phyloP scores from a whole-genome alignment of 2,888 invertebrate genomes.

The Gerris lacustris region DNA sequence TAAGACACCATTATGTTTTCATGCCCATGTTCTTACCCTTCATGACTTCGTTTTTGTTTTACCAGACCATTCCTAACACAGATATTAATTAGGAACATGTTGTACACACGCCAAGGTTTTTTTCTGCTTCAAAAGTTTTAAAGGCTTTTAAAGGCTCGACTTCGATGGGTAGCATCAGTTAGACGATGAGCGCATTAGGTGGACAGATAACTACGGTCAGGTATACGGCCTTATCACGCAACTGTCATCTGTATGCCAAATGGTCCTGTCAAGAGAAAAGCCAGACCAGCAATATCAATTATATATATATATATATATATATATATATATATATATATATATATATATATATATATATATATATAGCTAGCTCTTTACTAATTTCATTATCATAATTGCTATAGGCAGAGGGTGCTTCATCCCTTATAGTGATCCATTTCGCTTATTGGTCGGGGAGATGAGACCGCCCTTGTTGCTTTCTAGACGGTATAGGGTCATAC shows the following conservation, averaged over 20 bases:
- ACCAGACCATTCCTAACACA: neutral
- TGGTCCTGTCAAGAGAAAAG: neutral
- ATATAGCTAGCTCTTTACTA: neutral
- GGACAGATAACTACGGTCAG: neutral
- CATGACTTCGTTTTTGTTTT: too few species aligned
- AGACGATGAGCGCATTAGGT: too few species aligned
- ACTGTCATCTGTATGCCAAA: slow-evolving; percentile 3
- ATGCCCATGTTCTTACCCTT: too few species aligned
- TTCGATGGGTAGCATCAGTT: too few species aligned
- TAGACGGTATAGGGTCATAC: too few species aligned
- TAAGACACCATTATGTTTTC: too few species aligned
- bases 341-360: neutral
- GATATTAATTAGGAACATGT: neutral
- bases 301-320: neutral
- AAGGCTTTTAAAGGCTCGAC: too few species aligned
- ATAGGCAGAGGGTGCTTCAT: neutral
- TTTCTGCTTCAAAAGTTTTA: too few species aligned
- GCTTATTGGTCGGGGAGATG: neutral
- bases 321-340: neutral
- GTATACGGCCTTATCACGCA: neutral
- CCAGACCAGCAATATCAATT: too few species aligned
- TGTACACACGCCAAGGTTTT: too few species aligned
- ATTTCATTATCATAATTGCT: slow-evolving; percentile 5
- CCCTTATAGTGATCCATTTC: neutral
- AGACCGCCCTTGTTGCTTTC: too few species aligned